Evolutionary conservation across 2,113 vertebrate species (phyloP), one percentile per base, ranked within the genome.

Genomic region (Kryptolebias marmoratus): DNA sequence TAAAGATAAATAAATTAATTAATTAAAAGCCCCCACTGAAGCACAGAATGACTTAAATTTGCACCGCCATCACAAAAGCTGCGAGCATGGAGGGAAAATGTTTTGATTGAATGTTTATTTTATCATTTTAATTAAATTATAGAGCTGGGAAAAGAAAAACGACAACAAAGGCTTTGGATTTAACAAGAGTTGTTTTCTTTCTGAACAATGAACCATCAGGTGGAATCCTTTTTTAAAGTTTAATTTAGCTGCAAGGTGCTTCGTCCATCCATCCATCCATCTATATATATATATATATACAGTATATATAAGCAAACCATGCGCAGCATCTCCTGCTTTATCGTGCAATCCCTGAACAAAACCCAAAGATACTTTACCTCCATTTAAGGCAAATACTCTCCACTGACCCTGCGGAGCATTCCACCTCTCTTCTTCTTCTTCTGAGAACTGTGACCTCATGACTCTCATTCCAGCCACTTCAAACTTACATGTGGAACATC

Each of bases 71-170:
- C 39, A 11, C 64, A 75, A 75, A 59, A 69, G 80, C 66, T 87
- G 70, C 75, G 56, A 86, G 75, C 75, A 67, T 31, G n/a, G 59
- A 27, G 73, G 71, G 73, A 61, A 68, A 45, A 22, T 80, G 83
- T 77, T 72, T 69, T 61, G 48, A 68, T 76, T 71, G 73, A 80
- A 88, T 81, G 79, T 87, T 85, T 89, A 80, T 82, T 42, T 42
- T 42, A 42, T 42, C 68, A 70, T 81, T 88, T 87, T 90, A 89
- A 93, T 91, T 87, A 88, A 91, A 90, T 81, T 83, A 89, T 71
- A 77, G 71, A 66, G 85, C 5, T 18, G 76, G 67, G 36, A 47
- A 64, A 9, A 60, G 1, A 53, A 50, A 39, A 56, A 83, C 65
- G 65, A 73, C 80, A 36, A 54, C 57, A 66, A 45, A 71, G 82